These are phyloP conservation scores for Sisor rabdophorus DNA, from an alignment of 2,113 vertebrate genomes.

Conservation along the genomic window DNA sequence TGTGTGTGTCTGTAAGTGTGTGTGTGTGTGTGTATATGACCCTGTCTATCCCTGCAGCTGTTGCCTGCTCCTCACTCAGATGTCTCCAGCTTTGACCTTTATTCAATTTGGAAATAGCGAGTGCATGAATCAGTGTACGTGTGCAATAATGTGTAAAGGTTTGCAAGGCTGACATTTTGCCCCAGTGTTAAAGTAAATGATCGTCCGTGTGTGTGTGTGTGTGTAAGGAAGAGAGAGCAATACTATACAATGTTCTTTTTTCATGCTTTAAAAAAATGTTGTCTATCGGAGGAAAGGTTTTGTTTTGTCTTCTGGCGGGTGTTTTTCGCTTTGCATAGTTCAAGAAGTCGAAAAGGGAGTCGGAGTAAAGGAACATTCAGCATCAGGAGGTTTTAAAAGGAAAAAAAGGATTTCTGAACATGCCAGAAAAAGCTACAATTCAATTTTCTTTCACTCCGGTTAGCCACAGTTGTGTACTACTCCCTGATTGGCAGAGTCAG, in stretches of 20 bases:
- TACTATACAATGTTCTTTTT: conserved; percentile 57
- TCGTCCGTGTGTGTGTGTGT: conserved; percentile 3
- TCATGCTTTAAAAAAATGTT: conserved; percentile 60
- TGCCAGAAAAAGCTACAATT: conserved; percentile 75
- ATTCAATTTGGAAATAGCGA: conserved; percentile 52
- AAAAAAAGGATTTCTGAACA: conserved; percentile 67
- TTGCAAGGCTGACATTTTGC: conserved; percentile 18
- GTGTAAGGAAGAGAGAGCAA: conserved; percentile 23
- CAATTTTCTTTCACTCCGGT: conserved; percentile 50
- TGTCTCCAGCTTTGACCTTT: conserved; percentile 66
- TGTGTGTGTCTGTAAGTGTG: conserved; percentile 55
- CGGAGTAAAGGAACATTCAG: conserved; percentile 78
- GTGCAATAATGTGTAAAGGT: conserved; percentile 32
- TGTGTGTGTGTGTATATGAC: conserved; percentile 49
- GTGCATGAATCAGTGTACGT: conserved; percentile 24
- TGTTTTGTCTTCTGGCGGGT: conserved; percentile 59
- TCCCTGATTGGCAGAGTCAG: conserved; percentile 76
- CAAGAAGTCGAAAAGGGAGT: conserved; percentile 61
- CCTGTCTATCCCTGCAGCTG: conserved; percentile 79
- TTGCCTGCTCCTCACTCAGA: conserved; percentile 50
- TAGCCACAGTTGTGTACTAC: conserved; percentile 48
- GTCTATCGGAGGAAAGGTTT: conserved; percentile 57
- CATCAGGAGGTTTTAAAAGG: conserved; percentile 70
- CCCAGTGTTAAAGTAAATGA: conserved; percentile 26
- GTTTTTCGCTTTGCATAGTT: conserved; percentile 72